Conservation (phyloP, 2,113 vertebrate genomes). For the Pachyramphus minor region DNA sequence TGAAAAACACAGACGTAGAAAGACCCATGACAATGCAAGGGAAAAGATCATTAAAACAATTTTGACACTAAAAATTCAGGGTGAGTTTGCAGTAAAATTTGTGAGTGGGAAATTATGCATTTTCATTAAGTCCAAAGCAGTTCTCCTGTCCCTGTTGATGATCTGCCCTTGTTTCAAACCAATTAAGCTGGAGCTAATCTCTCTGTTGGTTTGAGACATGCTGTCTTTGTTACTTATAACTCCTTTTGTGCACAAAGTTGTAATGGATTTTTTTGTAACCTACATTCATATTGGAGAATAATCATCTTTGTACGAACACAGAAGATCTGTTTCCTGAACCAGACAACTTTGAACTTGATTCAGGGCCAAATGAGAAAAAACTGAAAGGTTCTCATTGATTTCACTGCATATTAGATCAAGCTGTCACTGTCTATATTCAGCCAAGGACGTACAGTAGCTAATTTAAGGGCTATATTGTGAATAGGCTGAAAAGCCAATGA, state of each 20-base stretch:
- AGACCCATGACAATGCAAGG: not conserved
- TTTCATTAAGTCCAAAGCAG: constrained; percentile 47
- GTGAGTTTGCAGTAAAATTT: not conserved
- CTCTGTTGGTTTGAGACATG: constrained; percentile 47
- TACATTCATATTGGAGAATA: constrained; percentile 8
- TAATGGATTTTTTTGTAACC: constrained; percentile 51
- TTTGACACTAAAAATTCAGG: not conserved
- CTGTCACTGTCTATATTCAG: constrained; percentile 1
- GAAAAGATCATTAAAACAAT: not conserved
- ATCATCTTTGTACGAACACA: not conserved
- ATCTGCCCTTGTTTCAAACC: constrained; percentile 54
- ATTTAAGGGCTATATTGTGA: not conserved
- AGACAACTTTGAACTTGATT: constrained; percentile 28
- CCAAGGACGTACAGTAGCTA: not conserved
- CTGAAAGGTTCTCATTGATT: constrained; percentile 19
- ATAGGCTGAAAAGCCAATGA: not conserved
- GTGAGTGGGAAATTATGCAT: not conserved
- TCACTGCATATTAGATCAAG: not conserved
- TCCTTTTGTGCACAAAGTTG: constrained; percentile 25
- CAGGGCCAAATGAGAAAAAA: not conserved
- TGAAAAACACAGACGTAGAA: not conserved
- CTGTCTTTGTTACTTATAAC: constrained; percentile 39
- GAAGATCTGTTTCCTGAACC: not conserved
- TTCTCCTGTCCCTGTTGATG: constrained; percentile 47
- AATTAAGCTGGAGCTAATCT: constrained; percentile 52